A percentile compares a stretch with the other conserved stretches of the same genome.
phyloP scores from a whole-genome alignment of 2,888 invertebrate species.

The Pyrrhia umbra region DNA sequence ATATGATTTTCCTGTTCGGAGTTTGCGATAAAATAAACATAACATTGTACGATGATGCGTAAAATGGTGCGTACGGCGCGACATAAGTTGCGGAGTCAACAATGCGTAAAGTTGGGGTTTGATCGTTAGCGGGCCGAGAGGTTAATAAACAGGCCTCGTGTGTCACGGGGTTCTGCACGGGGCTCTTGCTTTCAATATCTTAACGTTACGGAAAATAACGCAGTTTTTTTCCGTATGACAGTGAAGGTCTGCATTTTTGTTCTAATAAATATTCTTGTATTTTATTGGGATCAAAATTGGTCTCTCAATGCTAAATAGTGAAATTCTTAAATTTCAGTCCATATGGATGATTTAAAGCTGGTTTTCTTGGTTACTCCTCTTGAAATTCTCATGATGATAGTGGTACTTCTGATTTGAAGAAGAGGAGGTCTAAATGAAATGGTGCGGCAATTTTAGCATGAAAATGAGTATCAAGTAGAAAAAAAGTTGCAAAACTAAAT shows the following conservation, averaged over 20 bases:
- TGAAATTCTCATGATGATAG: too few species aligned
- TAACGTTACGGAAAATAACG: conserved; percentile 27
- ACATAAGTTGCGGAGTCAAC: conserved; percentile 58
- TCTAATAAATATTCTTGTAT: too few species aligned
- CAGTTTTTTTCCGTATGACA: neutral
- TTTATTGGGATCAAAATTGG: too few species aligned
- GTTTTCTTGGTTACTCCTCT: too few species aligned
- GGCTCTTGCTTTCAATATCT: conserved; percentile 32
- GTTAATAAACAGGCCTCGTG: conserved; percentile 47
- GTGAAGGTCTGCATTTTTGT: neutral
- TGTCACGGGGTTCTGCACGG: conserved; percentile 6
- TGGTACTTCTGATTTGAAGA: too few species aligned
- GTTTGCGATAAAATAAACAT: conserved; percentile 64
- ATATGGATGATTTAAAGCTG: too few species aligned
- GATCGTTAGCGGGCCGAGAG: conserved; percentile 50
- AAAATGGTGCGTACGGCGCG: conserved; percentile 52
- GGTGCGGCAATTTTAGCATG: too few species aligned
- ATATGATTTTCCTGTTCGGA: conserved; percentile 57
- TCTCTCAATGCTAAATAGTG: too few species aligned
- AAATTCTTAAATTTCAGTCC: too few species aligned
- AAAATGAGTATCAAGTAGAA: too few species aligned
- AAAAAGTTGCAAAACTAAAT: too few species aligned
- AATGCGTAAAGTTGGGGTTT: conserved; percentile 64
- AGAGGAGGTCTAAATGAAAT: too few species aligned
- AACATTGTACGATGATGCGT: conserved; percentile 63